Base-by-base conservation (phyloP, 1,140 invertebrate genomes). In the Muscidifurax raptorellus region DNA sequence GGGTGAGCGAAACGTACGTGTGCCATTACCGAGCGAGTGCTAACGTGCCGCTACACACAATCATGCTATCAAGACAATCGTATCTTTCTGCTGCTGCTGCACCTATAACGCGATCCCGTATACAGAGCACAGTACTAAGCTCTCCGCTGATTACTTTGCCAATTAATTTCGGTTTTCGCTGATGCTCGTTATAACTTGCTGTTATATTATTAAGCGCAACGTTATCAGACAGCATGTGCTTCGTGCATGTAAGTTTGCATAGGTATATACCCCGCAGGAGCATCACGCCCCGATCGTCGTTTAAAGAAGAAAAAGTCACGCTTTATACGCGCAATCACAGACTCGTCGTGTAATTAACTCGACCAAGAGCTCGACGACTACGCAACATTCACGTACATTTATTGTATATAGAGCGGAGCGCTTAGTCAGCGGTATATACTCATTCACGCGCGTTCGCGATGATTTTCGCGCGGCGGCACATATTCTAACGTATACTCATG, bases 31-130 rank as follows among this genome's bases (percentile, higher is more conserved):
- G 15, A 1, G 47, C 1, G 15, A 67, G 66, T 13, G 27, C 22
- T 40, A 40, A 27, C 36, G 40, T 30, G 30, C 28, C 25, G 28
- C 28, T 59, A 59, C 18, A 74, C 27, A 25, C 18, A 32, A 74
- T 81, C 80, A 67, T 12, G 28, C 66, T 69, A 52, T 59, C 75
- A 40, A 59, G 75, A 59, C 47, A 77, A 77, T 77, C 75, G 47
- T 75, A 59, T n/a, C 75, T 69, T 69, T 69, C 66, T 69, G 28
- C 28, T 59, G 52, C 52, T 22, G 7, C 6, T 22, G 18, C 6
- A 5, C 22, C 18, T 12, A 22, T 52, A 52, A n/a, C 10, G 10
- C 36, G 36, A 40, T 6, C 9, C 5, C 36, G 36, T 40, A 0
- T 40, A 40, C 7, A 9, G 7, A 10, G 36, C 32, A 4, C 36